Evolutionary conservation across 2,113 vertebrate genomes (phyloP).

Genomic region (Notechis scutatus): DNA sequence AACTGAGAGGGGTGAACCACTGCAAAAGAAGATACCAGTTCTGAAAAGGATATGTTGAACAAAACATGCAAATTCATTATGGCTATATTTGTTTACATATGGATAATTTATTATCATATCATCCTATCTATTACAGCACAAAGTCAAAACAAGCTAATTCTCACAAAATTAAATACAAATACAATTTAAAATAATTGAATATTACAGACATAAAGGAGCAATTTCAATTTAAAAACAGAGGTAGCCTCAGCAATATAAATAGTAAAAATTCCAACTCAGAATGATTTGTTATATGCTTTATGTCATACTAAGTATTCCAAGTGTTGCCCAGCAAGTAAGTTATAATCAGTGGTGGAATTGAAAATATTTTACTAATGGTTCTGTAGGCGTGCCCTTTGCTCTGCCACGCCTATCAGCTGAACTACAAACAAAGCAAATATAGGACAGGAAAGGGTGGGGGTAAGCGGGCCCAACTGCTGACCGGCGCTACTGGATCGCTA

Average conservation of each 20-base stretch:
- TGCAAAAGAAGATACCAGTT: conserved; percentile 41
- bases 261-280: not conserved
- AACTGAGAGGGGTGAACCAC: conserved; percentile 89
- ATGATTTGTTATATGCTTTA: not conserved
- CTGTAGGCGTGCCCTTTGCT: no score
- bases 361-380: no score
- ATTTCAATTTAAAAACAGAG: not conserved
- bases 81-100: not conserved
- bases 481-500: no score
- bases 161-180: not conserved
- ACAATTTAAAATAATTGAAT: not conserved
- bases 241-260: not conserved
- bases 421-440: no score
- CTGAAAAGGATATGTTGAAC: not conserved
- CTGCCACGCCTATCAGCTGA: no score
- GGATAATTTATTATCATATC: not conserved
- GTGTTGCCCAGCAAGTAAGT: not conserved
- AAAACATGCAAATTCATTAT: not conserved
- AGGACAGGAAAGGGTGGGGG: no score
- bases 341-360: no score
- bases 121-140: not conserved
- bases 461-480: no score
- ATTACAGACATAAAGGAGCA: not conserved
- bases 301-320: not conserved
- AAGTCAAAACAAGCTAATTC: not conserved